Evolutionary conservation across 1,140 invertebrate genomes (phyloP).

Genomic region (Macrosteles quadrilineatus): DNA sequence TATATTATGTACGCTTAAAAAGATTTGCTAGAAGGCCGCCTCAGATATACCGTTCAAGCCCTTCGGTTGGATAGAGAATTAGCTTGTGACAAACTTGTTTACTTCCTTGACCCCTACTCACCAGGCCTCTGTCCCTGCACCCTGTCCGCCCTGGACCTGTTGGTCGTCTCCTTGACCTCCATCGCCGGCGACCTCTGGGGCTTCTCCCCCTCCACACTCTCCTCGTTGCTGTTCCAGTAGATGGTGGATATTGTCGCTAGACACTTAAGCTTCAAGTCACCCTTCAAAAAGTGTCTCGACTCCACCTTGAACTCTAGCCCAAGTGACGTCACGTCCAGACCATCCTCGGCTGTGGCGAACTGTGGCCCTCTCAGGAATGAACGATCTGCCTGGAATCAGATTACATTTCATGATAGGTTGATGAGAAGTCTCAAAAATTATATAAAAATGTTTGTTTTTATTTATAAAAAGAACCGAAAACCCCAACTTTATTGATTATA

Average conservation of each 20-base stretch:
- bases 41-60: no score
- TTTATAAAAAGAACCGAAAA: no score
- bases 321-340: constrained; percentile 69
- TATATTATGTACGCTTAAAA: no score
- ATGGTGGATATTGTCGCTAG: constrained; percentile 81
- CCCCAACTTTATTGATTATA: no score
- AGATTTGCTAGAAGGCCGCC: no score
- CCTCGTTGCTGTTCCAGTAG: constrained; percentile 80
- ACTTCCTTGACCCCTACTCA: no score
- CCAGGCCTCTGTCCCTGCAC: constrained; percentile 49
- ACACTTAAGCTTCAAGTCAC: constrained; percentile 86
- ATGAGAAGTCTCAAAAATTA: no score
- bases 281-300: constrained; percentile 73
- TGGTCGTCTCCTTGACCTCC: constrained; percentile 59
- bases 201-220: constrained; percentile 72
- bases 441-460: no score
- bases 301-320: constrained; percentile 72
- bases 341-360: constrained; percentile 57
- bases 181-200: constrained; percentile 62
- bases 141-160: constrained; percentile 53
- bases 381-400: constrained; percentile 56
- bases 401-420: no score
- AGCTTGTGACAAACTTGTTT: no score
- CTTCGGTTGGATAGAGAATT: no score
- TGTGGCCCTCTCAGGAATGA: constrained; percentile 55